phyloP scores from a whole-genome alignment of 23 tunicate species.

The Styela plicata region DNA sequence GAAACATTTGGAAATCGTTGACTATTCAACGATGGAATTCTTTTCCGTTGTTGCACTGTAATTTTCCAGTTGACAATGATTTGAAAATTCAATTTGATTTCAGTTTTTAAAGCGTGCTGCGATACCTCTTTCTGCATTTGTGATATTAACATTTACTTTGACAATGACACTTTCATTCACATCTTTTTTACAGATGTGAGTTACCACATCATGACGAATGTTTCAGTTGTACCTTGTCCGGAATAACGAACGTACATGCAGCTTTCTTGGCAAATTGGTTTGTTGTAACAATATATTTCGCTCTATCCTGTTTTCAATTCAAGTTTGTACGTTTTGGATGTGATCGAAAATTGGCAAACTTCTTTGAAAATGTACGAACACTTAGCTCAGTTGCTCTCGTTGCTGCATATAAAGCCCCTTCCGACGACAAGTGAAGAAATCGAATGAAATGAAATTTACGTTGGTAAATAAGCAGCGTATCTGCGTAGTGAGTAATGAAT shows the following conservation, averaged over 20 bases:
- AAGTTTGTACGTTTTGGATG: neutral
- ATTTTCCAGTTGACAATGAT: no score
- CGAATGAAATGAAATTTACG: no score
- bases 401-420: neutral
- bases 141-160: no score
- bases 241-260: constrained; percentile 12
- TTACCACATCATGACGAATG: constrained; percentile 16
- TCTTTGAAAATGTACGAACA: constrained; percentile 7
- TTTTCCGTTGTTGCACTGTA: no score
- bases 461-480: no score
- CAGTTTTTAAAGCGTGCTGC: no score
- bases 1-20: no score
- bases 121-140: no score
- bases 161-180: no score
- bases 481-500: no score
- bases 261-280: constrained; percentile 20
- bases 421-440: neutral
- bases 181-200: constrained; percentile 10
- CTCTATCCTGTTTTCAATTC: neutral
- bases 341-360: neutral
- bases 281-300: neutral
- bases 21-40: no score
- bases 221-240: constrained; percentile 3
- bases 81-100: no score
- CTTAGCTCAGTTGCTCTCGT: constrained; percentile 21